These are phyloP conservation scores for Acheta domesticus DNA, from an alignment of 2,888 invertebrate species.

Conservation along the genomic window DNA sequence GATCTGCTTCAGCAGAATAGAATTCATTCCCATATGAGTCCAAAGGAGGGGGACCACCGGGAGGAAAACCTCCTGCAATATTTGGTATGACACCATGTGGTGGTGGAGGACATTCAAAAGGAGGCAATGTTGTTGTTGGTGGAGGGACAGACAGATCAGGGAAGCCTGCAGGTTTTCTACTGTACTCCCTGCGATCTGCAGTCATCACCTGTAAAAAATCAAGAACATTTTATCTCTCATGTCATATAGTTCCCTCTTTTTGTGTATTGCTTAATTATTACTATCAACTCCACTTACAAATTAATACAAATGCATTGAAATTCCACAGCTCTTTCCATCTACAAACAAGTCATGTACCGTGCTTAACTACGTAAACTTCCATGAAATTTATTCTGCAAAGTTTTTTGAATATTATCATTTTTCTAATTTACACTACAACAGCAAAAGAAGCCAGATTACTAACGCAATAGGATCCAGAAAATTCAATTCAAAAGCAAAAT, in stretches of 20 bases:
- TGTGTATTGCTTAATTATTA: no score
- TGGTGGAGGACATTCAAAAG: slow-evolving; percentile 45
- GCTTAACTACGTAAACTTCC: no score
- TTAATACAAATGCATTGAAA: no score
- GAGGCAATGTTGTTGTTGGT: slow-evolving; percentile 49
- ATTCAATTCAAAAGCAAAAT: no score
- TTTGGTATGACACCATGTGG: slow-evolving; percentile 36
- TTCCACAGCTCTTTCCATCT: no score
- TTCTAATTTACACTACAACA: no score
- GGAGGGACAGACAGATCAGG: slow-evolving; percentile 61
- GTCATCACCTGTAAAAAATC: slow-evolving; percentile 73
- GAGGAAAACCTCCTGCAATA: slow-evolving; percentile 40
- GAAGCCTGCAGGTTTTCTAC: slow-evolving; percentile 62
- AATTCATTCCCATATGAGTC: slow-evolving; percentile 39
- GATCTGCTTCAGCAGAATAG: slow-evolving; percentile 43
- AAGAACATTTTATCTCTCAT: not conserved
- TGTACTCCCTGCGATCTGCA: slow-evolving; percentile 83
- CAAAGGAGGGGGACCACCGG: slow-evolving; percentile 27
- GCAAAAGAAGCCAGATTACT: no score
- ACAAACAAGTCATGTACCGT: no score
- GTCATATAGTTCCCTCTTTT: no score
- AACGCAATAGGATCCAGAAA: no score
- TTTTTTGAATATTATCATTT: no score
- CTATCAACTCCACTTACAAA: not conserved
- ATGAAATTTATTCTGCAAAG: no score